Evolutionary conservation across 2,113 vertebrate genomes (phyloP).

Genomic region (Lophochroa leadbeateri): DNA sequence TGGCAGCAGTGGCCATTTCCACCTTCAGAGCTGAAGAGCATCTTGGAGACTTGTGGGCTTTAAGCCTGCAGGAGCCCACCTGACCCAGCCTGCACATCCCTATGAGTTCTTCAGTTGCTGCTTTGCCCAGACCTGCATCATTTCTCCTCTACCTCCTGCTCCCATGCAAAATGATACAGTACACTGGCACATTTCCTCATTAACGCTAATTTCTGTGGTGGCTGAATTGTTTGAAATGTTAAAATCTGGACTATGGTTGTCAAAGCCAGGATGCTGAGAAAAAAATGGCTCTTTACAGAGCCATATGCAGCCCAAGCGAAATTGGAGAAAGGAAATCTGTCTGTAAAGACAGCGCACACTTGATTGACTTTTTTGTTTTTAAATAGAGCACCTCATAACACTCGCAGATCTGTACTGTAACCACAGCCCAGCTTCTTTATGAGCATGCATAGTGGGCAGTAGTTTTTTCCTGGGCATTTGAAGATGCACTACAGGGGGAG

Average conservation of each 20-base stretch:
- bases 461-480: background rate
- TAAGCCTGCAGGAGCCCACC: background rate
- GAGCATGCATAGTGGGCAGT: background rate
- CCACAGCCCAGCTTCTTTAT: background rate
- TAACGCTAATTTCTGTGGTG: background rate
- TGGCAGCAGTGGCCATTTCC: background rate
- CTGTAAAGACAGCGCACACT: background rate
- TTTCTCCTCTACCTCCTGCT: background rate
- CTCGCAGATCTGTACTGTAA: background rate
- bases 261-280: background rate
- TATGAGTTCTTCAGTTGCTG: background rate
- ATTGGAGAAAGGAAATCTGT: background rate
- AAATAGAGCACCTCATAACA: background rate
- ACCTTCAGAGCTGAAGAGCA: background rate
- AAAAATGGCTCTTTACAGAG: background rate
- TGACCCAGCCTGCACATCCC: background rate
- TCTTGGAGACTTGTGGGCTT: background rate
- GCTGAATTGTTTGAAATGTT: background rate
- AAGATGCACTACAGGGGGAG: background rate
- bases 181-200: background rate
- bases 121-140: background rate
- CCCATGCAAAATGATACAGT: background rate
- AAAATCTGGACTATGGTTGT: constrained; percentile 13
- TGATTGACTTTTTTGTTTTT: background rate
- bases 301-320: background rate